Base-by-base conservation (phyloP, 2,797 vertebrate species). In the Sebastes jordani region DNA sequence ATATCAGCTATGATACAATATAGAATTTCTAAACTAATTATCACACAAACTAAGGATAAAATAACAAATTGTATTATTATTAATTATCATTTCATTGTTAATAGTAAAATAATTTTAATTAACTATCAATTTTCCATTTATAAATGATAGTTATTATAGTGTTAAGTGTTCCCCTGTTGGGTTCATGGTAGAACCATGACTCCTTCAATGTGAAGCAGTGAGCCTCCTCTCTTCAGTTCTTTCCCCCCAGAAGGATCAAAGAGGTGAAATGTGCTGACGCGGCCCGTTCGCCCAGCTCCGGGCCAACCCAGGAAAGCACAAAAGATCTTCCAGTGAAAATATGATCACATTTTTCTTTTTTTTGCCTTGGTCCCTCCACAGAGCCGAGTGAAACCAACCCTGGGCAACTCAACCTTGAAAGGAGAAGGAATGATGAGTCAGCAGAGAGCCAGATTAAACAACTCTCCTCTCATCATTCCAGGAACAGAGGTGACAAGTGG, bases 201-300 rank as follows among this genome's bases (percentile, higher is more conserved):
- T 66, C 60, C 68, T 46, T 71, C 65, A 68, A 42, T 29, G 71
- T 74, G 74, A 83, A 71, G 67, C 72, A 66, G 32, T 59, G 82
- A 87, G 69, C 64, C 78, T 66, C 74, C 80, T 76, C 80, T 76
- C 73, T 20, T 84, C 88, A 72, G 78, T 76, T 68, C 70, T 62
- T 87, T 54, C 72, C 64, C 76, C 74, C 74, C 76, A 42, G 77
- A 88, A 78, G 84, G 89, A 94, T 95, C 86, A 93, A 90, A 93
- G 84, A 78, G 81, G 81, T 69, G 70, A 94, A 95, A 95, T 94
- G 91, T 95, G 94, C 95, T 93, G 94, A 95, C 69, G 85, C 80
- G 49, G 87, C 78, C 67, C 36, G 74, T 91, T 86, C 61, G 3
- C 49, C n/a, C 59, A 86, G 87, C 80, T 82, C 62, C 76, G 85